These are phyloP conservation scores for Cyanistes caeruleus DNA, from an alignment of 2,113 vertebrate species.

Conservation along the genomic window DNA sequence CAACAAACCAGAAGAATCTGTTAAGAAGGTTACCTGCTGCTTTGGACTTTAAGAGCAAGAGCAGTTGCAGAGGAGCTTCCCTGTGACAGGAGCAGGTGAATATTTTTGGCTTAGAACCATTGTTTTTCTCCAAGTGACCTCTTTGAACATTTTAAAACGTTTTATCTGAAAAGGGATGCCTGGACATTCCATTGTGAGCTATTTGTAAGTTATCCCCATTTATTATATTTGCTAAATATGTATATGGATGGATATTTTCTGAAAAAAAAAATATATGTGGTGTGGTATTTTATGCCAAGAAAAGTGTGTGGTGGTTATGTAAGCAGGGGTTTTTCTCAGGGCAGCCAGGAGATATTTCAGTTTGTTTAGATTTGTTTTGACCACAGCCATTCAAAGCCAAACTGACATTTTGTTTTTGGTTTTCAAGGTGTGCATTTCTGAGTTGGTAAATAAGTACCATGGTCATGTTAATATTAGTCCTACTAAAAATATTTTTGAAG, in stretches of 20 bases:
- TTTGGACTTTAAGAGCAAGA: neutral
- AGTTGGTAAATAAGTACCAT: neutral
- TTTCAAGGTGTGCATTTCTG: neutral
- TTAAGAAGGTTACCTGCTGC: neutral
- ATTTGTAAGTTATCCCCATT: neutral
- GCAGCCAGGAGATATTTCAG: neutral
- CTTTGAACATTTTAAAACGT: neutral
- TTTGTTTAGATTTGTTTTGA: neutral
- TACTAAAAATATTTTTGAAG: neutral
- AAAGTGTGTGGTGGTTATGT: neutral
- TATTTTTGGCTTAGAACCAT: neutral
- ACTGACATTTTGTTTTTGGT: neutral
- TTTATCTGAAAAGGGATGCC: neutral
- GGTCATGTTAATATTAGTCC: neutral
- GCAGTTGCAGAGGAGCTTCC: neutral
- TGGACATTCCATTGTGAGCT: neutral
- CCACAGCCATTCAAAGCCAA: neutral
- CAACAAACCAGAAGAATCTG: neutral
- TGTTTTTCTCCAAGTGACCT: neutral
- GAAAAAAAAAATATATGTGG: neutral
- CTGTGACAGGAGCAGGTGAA: slow-evolving; percentile 15
- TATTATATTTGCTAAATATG: neutral
- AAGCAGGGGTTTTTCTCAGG: neutral
- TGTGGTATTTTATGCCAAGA: neutral
- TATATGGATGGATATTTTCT: neutral